These are phyloP conservation scores for Propsilocerus akamusi DNA, from an alignment of 1,140 invertebrate genomes.

Conservation along the genomic window DNA sequence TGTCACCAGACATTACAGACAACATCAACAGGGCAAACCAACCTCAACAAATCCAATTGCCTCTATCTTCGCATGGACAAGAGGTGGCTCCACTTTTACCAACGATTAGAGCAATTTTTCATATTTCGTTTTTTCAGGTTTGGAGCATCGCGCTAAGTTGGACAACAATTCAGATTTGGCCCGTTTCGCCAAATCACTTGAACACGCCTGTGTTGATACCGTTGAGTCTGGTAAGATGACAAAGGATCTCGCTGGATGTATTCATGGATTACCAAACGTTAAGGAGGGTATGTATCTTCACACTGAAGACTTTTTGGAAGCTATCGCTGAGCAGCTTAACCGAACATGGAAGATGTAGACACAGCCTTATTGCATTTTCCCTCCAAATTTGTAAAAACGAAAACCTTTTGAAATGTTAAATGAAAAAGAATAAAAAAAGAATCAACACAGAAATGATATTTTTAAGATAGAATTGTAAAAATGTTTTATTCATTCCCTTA, in stretches of 20 bases:
- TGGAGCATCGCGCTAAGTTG: slow-evolving; percentile 64
- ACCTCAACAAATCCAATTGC: slow-evolving; percentile 84
- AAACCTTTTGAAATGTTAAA: neutral
- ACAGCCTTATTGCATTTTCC: too few species aligned
- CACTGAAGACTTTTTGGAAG: slow-evolving; percentile 71
- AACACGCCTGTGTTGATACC: slow-evolving; percentile 62
- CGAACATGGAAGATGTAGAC: slow-evolving; percentile 8
- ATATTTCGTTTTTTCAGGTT: slow-evolving; percentile 31
- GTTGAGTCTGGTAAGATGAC: slow-evolving; percentile 81
- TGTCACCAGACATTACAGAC: slow-evolving; percentile 70
- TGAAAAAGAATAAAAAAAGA: too few species aligned
- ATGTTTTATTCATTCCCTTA: too few species aligned
- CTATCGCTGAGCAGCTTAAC: slow-evolving; percentile 57
- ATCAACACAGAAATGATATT: too few species aligned
- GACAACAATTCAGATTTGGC: slow-evolving; percentile 55
- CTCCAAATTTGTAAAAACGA: neutral
- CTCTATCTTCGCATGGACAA: slow-evolving; percentile 83
- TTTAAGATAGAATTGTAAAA: too few species aligned
- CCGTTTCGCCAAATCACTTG: slow-evolving; percentile 30
- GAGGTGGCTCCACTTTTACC: slow-evolving; percentile 15
- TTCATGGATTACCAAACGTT: slow-evolving; percentile 59
- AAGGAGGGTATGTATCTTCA: slow-evolving; percentile 63
- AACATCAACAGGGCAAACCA: slow-evolving; percentile 60
- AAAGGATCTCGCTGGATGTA: slow-evolving; percentile 77
- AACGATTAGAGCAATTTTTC: neutral